Evolutionary conservation across 2,888 invertebrate species (phyloP).

Genomic region (Bedellia somnulentella): DNA sequence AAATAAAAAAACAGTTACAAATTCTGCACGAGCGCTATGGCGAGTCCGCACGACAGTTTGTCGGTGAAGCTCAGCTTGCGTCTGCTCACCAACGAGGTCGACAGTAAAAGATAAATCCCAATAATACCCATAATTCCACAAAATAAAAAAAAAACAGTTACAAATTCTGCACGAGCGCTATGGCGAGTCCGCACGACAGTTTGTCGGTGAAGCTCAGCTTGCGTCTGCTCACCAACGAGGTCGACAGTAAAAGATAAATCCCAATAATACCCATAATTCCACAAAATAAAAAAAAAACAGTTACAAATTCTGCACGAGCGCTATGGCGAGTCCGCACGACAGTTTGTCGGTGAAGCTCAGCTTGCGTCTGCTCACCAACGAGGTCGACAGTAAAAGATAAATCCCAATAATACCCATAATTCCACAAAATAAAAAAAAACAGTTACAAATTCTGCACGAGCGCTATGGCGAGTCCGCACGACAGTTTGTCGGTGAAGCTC

Average conservation of each 20-base stretch:
- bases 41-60: conserved; percentile 85
- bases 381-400: conserved; percentile 87
- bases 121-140: too few species aligned
- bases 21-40: conserved; percentile 79
- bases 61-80: conserved; percentile 90
- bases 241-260: conserved; percentile 74
- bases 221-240: conserved; percentile 79
- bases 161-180: conserved; percentile 78
- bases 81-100: conserved; percentile 81
- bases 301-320: conserved; percentile 77
- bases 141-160: conserved; percentile 52
- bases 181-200: conserved; percentile 82
- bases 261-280: too few species aligned
- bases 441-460: conserved; percentile 77
- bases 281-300: too few species aligned
- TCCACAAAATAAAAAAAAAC: too few species aligned
- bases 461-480: conserved; percentile 83
- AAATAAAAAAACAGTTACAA: conserved; percentile 58
- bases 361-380: conserved; percentile 79
- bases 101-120: conserved; percentile 71
- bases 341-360: conserved; percentile 93
- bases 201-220: conserved; percentile 93
- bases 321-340: conserved; percentile 83
- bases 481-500: conserved; percentile 90
- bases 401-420: too few species aligned